phyloP scores from a whole-genome alignment of 2,113 vertebrate species.

The rabbit (Oryctolagus cuniculus) region DNA sequence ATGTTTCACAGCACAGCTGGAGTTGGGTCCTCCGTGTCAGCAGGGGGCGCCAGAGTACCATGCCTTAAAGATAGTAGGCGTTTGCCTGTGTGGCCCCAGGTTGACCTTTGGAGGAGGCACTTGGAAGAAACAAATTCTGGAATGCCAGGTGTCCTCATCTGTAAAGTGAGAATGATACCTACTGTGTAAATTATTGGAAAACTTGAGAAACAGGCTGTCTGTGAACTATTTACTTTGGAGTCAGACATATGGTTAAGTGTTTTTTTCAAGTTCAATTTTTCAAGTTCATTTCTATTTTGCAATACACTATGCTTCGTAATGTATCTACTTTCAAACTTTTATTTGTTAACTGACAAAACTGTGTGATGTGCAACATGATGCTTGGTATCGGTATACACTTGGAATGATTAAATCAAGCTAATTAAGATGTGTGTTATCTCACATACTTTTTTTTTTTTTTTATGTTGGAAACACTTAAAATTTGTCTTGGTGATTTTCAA shows the following conservation, averaged over 20 bases:
- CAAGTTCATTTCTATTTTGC: not conserved
- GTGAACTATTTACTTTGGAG: slow-evolving; percentile 10
- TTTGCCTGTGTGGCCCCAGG: not conserved
- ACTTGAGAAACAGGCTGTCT: not conserved
- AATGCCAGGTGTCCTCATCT: slow-evolving; percentile 35
- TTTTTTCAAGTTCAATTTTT: slow-evolving; percentile 9
- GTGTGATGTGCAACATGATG: not conserved
- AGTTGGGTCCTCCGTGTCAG: not conserved
- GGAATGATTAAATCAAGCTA: not conserved
- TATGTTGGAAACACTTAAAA: not conserved
- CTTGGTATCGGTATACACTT: not conserved
- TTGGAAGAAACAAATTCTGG: not conserved
- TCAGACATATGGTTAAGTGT: not conserved
- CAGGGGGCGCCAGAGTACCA: not conserved
- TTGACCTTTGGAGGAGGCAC: not conserved
- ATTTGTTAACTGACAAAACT: not conserved
- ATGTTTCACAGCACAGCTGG: not conserved
- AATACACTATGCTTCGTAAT: not conserved
- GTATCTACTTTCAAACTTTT: not conserved
- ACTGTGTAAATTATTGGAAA: slow-evolving; percentile 24
- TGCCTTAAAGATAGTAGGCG: not conserved
- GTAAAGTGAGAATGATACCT: not conserved
- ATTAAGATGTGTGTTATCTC: not conserved
- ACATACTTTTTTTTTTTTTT: not conserved
- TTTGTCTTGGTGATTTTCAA: not conserved